Evolutionary conservation across 2,113 vertebrate species (phyloP).

Genomic region (Typhlomys cinereus): DNA sequence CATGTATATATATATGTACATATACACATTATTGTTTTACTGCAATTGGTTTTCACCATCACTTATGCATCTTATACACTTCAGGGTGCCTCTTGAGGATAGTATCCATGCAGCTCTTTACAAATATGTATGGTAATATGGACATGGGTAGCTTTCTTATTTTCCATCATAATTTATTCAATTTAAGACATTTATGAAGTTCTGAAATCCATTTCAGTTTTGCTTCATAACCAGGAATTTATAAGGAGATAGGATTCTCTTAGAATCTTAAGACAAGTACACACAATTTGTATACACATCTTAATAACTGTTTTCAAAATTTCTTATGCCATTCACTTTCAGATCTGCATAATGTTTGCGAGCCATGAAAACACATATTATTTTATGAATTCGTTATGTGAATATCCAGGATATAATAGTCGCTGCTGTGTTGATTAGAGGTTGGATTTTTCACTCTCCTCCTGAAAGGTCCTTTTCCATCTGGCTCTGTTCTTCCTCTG

Average conservation of each 20-base stretch:
- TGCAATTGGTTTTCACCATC: background rate
- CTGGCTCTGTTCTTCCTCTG: background rate
- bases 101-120: background rate
- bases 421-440: background rate
- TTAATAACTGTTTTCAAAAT: conserved; percentile 23
- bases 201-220: conserved; percentile 32
- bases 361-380: background rate
- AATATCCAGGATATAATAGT: background rate
- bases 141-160: background rate
- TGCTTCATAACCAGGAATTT: background rate
- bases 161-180: background rate
- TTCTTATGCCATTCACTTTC: conserved; percentile 41
- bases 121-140: background rate
- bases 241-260: background rate
- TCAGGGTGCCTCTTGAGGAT: background rate
- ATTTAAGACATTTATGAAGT: background rate
- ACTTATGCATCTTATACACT: background rate
- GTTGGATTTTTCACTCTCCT: background rate
- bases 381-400: background rate
- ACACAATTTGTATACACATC: background rate
- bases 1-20: background rate
- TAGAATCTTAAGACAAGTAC: background rate
- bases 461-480: background rate
- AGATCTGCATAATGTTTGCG: background rate
- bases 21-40: too few species aligned